Evolutionary conservation across 2,888 invertebrate species (phyloP), one percentile per base, ranked within the genome.

Genomic region (Zhuqinia jingwanae): DNA sequence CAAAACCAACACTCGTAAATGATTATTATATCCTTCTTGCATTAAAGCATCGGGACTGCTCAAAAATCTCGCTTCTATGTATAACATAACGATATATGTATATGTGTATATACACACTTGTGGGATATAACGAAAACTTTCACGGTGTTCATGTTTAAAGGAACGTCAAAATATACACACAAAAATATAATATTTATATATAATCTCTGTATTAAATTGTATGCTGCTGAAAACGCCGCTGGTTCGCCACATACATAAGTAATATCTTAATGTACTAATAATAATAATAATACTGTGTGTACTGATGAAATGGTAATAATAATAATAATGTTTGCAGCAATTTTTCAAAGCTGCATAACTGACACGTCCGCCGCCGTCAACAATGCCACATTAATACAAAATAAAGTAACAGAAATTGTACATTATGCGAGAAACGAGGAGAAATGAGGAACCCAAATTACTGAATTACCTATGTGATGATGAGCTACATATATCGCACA

Each of bases 381-480:
- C 68, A 68, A 68, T 53, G 30, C 73, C 47, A 70, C 70, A 70
- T 47, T 70, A 70, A 53, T 30, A 30, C 73, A 75, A 50, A n/a
- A n/a, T n/a, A 15, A n/a, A 25, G 73, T 53, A 25, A 75, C 50
- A 50, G 50, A 50, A 75, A 27, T 45, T 73, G 50, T 30, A 27
- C 47, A 27, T 50, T 25, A 20, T 22, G 15, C 15, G 27, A 6
- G 47, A 73, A 50, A 73, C 50, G 73, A 73, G 25, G 5, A 50
- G 73, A 73, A 50, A 73, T 27, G 73, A 42, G 73, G 73, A 73
- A 50, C 2, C 22, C 11, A 73, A 73, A 50, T 17, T 73, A 53
- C 73, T 73, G 47, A 73, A 73, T 73, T 73, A 68, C 42, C n/a
- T n/a, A n/a, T n/a, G n/a, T n/a, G n/a, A n/a, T n/a, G n/a, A 50